phyloP scores from a whole-genome alignment of 2,113 vertebrate species.

The Sinocyclocheilus maitianheensis region DNA sequence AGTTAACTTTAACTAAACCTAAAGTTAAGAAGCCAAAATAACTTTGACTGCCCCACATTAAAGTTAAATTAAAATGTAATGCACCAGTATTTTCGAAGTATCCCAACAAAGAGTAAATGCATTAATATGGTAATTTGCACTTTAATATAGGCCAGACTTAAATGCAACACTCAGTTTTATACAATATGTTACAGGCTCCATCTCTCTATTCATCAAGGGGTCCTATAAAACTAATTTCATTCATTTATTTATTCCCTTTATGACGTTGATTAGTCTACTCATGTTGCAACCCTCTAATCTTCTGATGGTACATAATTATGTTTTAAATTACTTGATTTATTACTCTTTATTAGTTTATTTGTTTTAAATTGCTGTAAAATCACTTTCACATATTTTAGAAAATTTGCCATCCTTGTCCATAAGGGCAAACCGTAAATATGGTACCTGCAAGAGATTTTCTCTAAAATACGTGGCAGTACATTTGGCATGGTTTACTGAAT shows the following conservation, averaged over 20 bases:
- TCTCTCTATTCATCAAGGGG: not conserved
- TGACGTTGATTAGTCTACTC: not conserved
- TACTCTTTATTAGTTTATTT: not conserved
- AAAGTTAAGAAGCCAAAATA: not conserved
- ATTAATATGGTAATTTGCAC: not conserved
- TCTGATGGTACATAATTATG: not conserved
- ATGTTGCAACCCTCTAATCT: not conserved
- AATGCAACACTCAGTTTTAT: not conserved
- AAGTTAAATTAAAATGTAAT: not conserved
- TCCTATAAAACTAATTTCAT: not conserved
- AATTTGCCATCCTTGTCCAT: constrained; percentile 10
- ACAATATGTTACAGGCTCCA: not conserved
- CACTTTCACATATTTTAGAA: not conserved
- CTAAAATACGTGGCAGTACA: constrained; percentile 8
- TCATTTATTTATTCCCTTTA: not conserved
- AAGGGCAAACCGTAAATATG: not conserved
- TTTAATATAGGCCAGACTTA: not conserved
- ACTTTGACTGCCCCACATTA: not conserved
- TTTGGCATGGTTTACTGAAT: constrained; percentile 14
- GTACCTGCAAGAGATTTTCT: constrained; percentile 17
- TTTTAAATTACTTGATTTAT: not conserved
- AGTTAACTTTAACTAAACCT: not conserved
- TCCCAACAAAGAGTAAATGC: not conserved
- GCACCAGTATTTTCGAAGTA: not conserved
- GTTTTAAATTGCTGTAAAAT: constrained; percentile 1